Conservation (phyloP, 2,888 invertebrate species). For the Allacma fusca region DNA sequence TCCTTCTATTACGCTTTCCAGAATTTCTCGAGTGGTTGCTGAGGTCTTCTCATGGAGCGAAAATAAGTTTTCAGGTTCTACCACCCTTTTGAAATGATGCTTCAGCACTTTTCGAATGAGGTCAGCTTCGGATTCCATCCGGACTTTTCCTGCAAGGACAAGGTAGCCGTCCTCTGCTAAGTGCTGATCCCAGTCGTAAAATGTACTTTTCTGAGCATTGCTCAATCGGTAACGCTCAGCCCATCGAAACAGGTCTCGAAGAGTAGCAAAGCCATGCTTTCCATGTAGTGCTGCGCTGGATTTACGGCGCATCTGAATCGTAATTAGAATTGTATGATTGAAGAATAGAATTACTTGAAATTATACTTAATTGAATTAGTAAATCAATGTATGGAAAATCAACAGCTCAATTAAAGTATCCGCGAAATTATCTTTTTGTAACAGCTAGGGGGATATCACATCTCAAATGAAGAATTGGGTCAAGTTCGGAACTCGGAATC, state of each 20-base stretch:
- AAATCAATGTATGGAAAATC: conserved; percentile 1
- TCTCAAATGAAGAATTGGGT: conserved; percentile 84
- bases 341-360: too few species aligned
- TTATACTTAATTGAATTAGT: background rate
- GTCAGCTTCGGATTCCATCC: conserved; percentile 80
- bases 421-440: conserved; percentile 81
- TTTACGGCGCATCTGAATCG: conserved; percentile 71
- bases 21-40: conserved; percentile 75
- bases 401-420: too few species aligned
- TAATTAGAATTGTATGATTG: too few species aligned
- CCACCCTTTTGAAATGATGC: conserved; percentile 76
- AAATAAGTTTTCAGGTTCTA: conserved; percentile 59
- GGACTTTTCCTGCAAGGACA: conserved; percentile 89
- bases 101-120: conserved; percentile 82
- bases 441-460: conserved; percentile 87
- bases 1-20: conserved; percentile 70
- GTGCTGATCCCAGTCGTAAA: conserved; percentile 97
- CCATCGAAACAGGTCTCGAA: conserved; percentile 96
- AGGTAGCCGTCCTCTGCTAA: conserved; percentile 96
- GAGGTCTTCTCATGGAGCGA: conserved; percentile 71
- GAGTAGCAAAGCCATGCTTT: conserved; percentile 88
- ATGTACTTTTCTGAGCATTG: conserved; percentile 68
- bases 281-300: conserved; percentile 90
- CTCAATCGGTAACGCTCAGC: conserved; percentile 89
- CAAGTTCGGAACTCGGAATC: conserved; percentile 87